Evolutionary conservation across 1,140 invertebrate species (phyloP).

Genomic region (Proctacanthus coquilletti): DNA sequence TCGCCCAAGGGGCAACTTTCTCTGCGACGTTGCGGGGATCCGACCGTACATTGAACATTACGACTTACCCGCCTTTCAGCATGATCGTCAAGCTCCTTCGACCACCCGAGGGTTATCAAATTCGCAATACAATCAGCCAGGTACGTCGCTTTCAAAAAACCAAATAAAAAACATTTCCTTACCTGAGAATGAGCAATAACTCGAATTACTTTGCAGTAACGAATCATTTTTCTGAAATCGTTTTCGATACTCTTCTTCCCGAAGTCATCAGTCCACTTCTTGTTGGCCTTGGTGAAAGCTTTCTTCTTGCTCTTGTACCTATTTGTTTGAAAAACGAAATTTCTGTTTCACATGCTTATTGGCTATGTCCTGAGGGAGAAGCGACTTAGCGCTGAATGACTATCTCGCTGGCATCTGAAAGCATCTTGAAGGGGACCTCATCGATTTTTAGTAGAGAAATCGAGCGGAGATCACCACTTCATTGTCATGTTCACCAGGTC

Average conservation of each 20-base stretch:
- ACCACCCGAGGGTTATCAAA: neutral
- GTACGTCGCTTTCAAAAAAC: constrained; percentile 23
- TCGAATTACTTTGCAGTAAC: constrained; percentile 94
- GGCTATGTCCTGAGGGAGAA: constrained; percentile 10
- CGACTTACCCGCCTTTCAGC: constrained; percentile 29
- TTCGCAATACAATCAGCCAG: constrained; percentile 12
- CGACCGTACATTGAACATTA: constrained; percentile 22
- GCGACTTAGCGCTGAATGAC: neutral
- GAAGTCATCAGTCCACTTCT: constrained; percentile 96
- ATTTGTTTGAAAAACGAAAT: constrained; percentile 14
- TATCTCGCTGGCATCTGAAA: no score
- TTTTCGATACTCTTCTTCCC: constrained; percentile 94
- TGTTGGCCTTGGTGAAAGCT: constrained; percentile 96
- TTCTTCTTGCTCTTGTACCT: constrained; percentile 99
- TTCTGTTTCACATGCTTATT: constrained; percentile 7
- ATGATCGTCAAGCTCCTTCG: neutral
- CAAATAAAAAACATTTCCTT: constrained; percentile 15
- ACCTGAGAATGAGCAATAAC: constrained; percentile 97
- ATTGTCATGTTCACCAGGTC: constrained; percentile 19
- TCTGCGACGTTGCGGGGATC: constrained; percentile 40
- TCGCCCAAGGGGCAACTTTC: constrained; percentile 37
- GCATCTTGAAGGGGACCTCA: constrained; percentile 25
- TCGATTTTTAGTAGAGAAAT: constrained; percentile 25
- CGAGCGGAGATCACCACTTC: constrained; percentile 44
- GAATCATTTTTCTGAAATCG: constrained; percentile 93